Conservation (phyloP, 1,140 invertebrate species). For the Probaryconus sp. region DNA sequence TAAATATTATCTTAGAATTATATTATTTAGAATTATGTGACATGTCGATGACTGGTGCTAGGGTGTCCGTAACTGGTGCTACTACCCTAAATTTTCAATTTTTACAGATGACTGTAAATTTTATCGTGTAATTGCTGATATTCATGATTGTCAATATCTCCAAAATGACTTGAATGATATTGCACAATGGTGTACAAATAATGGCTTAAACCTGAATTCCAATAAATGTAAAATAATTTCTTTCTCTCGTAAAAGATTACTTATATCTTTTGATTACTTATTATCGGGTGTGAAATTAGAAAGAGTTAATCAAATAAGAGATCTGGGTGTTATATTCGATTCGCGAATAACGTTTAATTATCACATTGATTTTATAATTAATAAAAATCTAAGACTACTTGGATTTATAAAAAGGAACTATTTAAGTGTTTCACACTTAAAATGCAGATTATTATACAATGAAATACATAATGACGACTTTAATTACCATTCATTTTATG, state of each 20-base stretch:
- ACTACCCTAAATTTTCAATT: background rate
- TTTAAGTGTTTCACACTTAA: no score
- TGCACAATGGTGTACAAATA: background rate
- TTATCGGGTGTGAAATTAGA: background rate
- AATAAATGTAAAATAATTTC: conserved; percentile 13
- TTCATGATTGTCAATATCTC: background rate
- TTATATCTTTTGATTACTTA: background rate
- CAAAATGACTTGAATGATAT: conserved; percentile 1
- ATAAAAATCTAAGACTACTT: conserved; percentile 5
- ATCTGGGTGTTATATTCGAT: conserved; percentile 7
- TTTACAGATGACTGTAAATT: conserved; percentile 25
- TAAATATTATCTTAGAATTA: no score
- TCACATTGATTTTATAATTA: conserved; percentile 11
- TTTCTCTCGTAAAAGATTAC: background rate
- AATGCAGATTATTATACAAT: no score
- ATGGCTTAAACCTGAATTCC: background rate
- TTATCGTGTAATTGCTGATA: background rate
- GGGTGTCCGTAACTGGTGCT: no score
- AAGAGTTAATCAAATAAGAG: conserved; percentile 1
- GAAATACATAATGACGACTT: no score
- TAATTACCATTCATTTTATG: no score
- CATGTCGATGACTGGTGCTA: no score
- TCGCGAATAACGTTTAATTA: background rate
- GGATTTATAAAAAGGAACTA: conserved; percentile 9
- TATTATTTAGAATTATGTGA: no score